Conservation (phyloP, 2,888 invertebrate species). For the Sminthurides aquaticus region DNA sequence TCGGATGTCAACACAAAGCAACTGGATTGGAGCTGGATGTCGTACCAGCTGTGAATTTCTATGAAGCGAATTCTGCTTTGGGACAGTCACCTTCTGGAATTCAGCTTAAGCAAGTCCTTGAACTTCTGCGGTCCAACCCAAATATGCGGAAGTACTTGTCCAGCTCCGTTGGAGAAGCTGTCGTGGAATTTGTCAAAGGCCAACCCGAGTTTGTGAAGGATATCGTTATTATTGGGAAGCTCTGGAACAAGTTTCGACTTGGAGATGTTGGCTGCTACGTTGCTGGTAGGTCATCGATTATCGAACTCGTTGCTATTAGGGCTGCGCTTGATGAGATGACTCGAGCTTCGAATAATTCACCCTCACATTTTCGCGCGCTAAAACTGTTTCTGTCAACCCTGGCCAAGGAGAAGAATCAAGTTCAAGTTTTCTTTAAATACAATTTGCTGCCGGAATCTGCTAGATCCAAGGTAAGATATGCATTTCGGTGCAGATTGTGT, state of each 20-base stretch:
- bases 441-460: too few species aligned
- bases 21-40: neutral
- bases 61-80: neutral
- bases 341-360: too few species aligned
- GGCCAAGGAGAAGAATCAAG: too few species aligned
- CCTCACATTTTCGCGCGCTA: too few species aligned
- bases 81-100: neutral
- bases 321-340: neutral
- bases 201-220: neutral
- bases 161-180: neutral
- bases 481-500: too few species aligned
- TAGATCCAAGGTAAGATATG: too few species aligned
- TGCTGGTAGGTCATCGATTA: neutral
- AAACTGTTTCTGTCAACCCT: too few species aligned
- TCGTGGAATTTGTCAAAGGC: neutral
- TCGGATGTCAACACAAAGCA: too few species aligned
- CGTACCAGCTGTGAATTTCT: neutral
- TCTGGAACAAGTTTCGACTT: neutral
- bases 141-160: neutral
- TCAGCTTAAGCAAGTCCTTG: neutral
- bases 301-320: neutral
- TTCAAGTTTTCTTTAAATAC: too few species aligned
- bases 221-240: neutral
- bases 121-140: neutral
- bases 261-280: neutral